phyloP scores from a whole-genome alignment of 2,888 invertebrate species.

The Baronia brevicornis region DNA sequence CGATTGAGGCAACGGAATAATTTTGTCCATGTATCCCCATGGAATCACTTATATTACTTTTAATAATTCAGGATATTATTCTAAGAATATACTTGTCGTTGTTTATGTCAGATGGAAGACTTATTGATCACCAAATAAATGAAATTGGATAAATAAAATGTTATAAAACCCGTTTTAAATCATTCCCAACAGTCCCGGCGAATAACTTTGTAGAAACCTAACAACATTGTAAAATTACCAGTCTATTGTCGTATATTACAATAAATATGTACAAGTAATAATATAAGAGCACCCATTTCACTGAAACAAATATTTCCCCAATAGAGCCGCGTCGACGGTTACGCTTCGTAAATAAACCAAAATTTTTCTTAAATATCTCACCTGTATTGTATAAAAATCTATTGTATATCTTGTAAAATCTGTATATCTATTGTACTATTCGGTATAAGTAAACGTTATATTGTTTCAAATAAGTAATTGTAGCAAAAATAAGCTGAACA shows the following conservation, averaged over 20 bases:
- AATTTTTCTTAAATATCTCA: constrained; percentile 57
- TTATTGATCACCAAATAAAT: no score
- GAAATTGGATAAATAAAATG: not conserved
- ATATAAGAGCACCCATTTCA: constrained; percentile 70
- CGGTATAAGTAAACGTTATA: constrained; percentile 51
- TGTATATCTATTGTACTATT: constrained; percentile 57
- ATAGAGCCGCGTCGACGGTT: constrained; percentile 45
- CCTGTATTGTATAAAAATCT: constrained; percentile 60
- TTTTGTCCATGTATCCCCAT: no score
- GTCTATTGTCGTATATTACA: constrained; percentile 73
- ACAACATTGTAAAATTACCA: constrained; percentile 72
- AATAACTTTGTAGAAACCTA: constrained; percentile 72
- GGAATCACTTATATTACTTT: no score
- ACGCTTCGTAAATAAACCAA: constrained; percentile 46
- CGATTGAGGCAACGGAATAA: no score
- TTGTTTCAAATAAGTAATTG: constrained; percentile 61
- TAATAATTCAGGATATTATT: no score
- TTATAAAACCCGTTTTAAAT: constrained; percentile 8
- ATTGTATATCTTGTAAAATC: constrained; percentile 49
- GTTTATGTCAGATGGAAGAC: no score
- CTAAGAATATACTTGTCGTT: no score
- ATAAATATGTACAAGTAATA: constrained; percentile 73
- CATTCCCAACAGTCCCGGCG: constrained; percentile 39
- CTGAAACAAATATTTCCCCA: constrained; percentile 49
- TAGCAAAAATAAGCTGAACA: constrained; percentile 65